Base-by-base conservation (phyloP, 2,113 vertebrate genomes). In the Phylloscopus whistleri region DNA sequence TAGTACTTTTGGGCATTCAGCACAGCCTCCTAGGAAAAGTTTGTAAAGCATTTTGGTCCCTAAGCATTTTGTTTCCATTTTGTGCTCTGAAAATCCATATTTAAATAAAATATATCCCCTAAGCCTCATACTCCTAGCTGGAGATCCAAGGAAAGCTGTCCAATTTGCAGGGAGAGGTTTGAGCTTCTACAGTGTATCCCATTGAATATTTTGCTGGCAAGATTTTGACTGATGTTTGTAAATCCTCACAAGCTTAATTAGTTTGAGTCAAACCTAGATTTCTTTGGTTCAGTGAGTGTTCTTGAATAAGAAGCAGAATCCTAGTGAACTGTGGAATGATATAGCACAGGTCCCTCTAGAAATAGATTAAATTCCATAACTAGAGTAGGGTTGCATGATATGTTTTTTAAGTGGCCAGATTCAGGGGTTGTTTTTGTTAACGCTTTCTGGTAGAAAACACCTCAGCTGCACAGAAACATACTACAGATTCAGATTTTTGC, bases 231-330 rank as follows among this genome's bases (percentile, higher is more conserved):
- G 68, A 58, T 84, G 60, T 89, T 90, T 84, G 80, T 92, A 94
- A 96, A 94, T 89, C 84, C 89, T 92, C 77, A 75, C 80, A 91
- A 95, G 84, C 39, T 92, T 94, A 79, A 94, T 92, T 95, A 94
- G 74, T 76, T 91, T 75, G 74, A 95, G 70, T 64, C 74, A 95
- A 94, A 58, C 49, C 53, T 82, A 87, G 49, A 79, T 78, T 89
- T 94, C 64, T 87, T 64, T 91, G 77, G 66, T 93, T 95, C 66
- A 87, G 35, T 48, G 33, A 89, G 9, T n/a, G 74, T 64, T 92
- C 73, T 78, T 91, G 48, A 81, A 84, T 67, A 94, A 84, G 53
- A 87, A 95, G n/a, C 37, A 93, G 67, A 92, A 91, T 90, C 41
- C 35, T 69, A 66, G 44, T 58, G 82, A 92, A 68, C 81, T 83